Evolutionary conservation across 1,140 invertebrate species (phyloP), one percentile per base, ranked within the genome.

Genomic region (Macrotrachela quadricornifera): DNA sequence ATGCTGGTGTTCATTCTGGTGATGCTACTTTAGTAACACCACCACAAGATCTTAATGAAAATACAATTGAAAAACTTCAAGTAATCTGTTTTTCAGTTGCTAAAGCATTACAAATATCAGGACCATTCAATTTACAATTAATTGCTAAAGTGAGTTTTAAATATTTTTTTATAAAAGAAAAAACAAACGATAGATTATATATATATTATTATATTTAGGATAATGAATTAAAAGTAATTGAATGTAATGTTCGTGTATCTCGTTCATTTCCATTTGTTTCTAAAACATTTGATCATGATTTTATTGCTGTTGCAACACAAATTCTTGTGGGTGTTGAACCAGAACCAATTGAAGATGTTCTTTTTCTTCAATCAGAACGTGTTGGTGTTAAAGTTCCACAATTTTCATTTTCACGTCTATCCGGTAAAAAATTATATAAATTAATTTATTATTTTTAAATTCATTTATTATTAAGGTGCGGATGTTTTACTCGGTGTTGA

Each of bases 251-350:
- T 0, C 73, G 94, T 60, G 91, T 96, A 6, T 97, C 91, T 0
- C 75, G 94, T 59, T 95, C 88, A 6, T 97, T 99, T 63, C 94
- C 94, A 18, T 99, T 99, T 70, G 90, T 99, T 12, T 96, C 91
- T 0, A 99, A 99, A 72, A 94, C 91, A 0, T 72, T 97, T 40
- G 83, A 92, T 64, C 80, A 88, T 67, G 87, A 99, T 71, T 95
- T 99, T 71, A 84, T 97, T 13, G 88, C 86, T 15, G 82, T 82
- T 66, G 92, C 92, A 0, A 99, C 94, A 0, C 75, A 79, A 63
- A 79, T 91, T 9, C 92, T 96, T 38, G 76, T 94, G 57, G 86
- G 86, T 30, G 77, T 87, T 64, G 73, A 75, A 18, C 79, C 87
- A 6, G 62, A 86, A 56, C 80, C 86, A 1, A 77, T 87, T 1